Percentiles rank a stretch among this genome's conserved stretches.
Conservation (phyloP, 2,797 vertebrate species). For the Enteromius anoplus region DNA sequence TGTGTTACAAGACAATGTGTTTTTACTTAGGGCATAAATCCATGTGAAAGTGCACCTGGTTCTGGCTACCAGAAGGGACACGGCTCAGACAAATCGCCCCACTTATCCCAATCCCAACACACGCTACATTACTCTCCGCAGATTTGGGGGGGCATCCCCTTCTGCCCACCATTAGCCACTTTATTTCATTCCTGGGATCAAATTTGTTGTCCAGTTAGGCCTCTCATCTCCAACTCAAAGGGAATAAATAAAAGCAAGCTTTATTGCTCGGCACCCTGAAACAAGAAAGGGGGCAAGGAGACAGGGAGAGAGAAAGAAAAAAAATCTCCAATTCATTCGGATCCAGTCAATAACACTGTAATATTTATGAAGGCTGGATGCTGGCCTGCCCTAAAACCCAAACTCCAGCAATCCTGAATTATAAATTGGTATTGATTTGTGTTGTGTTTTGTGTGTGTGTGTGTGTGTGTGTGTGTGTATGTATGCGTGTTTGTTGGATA, state of each 20-base stretch:
- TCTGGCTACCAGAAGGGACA: conserved; percentile 25
- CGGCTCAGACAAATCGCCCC: conserved; percentile 38
- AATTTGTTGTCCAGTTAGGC: conserved; percentile 68
- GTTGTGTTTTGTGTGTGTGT: conserved; percentile 71
- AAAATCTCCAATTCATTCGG: conserved; percentile 82
- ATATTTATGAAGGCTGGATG: conserved; percentile 85
- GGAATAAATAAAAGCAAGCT: conserved; percentile 72
- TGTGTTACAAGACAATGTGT: conserved; percentile 51
- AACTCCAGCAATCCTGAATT: conserved; percentile 84
- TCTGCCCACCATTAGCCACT: conserved; percentile 64
- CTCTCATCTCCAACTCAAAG: conserved; percentile 71
- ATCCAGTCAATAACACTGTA: conserved; percentile 84
- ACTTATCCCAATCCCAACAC: conserved; percentile 49
- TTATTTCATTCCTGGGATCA: conserved; percentile 61
- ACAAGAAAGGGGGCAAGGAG: conserved; percentile 57
- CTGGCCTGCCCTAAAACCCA: conserved; percentile 80
- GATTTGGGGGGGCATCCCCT: conserved; percentile 31
- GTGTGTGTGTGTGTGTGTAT: conserved; percentile 60
- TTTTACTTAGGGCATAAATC: conserved; percentile 57
- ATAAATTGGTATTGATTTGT: conserved; percentile 84
- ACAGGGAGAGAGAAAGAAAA: conserved; percentile 38
- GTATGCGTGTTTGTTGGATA: conserved; percentile 40
- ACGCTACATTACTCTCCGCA: conserved; percentile 20
- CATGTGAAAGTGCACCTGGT: conserved; percentile 33
- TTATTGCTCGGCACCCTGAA: conserved; percentile 66